Conservation (phyloP, 2,888 invertebrate genomes). For the Diloba caeruleocephala region DNA sequence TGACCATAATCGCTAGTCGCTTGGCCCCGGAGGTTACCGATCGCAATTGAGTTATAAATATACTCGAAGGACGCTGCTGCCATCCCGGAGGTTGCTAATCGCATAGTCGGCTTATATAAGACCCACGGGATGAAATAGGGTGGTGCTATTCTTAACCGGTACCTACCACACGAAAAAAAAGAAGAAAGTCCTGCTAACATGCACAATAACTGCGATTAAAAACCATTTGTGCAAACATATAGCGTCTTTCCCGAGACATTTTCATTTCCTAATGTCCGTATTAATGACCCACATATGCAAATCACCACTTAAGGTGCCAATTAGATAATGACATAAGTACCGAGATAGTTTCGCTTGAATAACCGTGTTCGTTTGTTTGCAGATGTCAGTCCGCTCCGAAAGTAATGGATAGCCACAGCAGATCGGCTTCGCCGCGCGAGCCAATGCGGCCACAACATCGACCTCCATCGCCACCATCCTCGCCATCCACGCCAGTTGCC, state of each 20-base stretch:
- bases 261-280: constrained; percentile 23
- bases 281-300: constrained; percentile 49
- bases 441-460: constrained; percentile 83
- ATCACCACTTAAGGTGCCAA: constrained; percentile 33
- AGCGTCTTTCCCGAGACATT: constrained; percentile 6
- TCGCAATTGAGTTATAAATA: too few species aligned
- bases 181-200: too few species aligned
- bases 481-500: constrained; percentile 74
- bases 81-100: too few species aligned
- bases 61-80: too few species aligned
- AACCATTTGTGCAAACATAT: constrained; percentile 17
- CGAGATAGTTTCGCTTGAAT: constrained; percentile 21
- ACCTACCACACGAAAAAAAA: too few species aligned
- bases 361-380: constrained; percentile 54
- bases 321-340: constrained; percentile 23
- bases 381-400: constrained; percentile 88
- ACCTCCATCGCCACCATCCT: constrained; percentile 79
- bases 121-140: too few species aligned
- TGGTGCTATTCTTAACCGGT: too few species aligned
- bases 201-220: constrained; percentile 12
- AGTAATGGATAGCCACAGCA: constrained; percentile 86
- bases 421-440: constrained; percentile 87
- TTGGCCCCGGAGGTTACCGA: too few species aligned
- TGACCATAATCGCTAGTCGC: too few species aligned
- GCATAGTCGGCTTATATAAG: too few species aligned